Percentiles rank a stretch among this genome's conserved stretches.
phyloP scores from a whole-genome alignment of 2,888 invertebrate species.

The Cryptosula pallasiana region DNA sequence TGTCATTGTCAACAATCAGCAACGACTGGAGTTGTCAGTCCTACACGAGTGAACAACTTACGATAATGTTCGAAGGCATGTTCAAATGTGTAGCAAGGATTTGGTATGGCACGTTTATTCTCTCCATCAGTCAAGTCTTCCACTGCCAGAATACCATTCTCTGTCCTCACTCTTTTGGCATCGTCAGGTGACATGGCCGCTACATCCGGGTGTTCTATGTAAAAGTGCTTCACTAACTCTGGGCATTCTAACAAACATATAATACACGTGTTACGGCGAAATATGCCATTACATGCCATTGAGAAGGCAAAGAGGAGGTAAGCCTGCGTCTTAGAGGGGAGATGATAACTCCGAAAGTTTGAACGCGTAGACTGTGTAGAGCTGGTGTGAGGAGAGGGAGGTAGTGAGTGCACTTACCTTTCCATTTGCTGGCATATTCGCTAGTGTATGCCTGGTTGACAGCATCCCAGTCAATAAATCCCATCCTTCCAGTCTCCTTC shows the following conservation, averaged over 20 bases:
- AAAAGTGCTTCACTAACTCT: constrained; percentile 73
- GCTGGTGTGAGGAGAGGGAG: too few relatives aligned
- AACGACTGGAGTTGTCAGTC: too few relatives aligned
- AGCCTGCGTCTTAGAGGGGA: too few relatives aligned
- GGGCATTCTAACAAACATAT: constrained; percentile 56
- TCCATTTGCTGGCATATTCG: neutral
- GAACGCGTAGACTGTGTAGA: too few relatives aligned
- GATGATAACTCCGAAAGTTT: too few relatives aligned
- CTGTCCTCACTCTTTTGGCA: constrained; percentile 60
- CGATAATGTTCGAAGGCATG: constrained; percentile 75
- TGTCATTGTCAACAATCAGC: too few relatives aligned
- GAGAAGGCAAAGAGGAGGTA: too few relatives aligned
- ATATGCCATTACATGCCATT: too few relatives aligned
- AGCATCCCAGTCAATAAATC: neutral
- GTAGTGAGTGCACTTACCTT: neutral
- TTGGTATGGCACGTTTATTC: constrained; percentile 59
- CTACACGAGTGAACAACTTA: too few relatives aligned
- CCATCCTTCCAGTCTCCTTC: too few relatives aligned
- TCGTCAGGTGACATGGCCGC: constrained; percentile 63
- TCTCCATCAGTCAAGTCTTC: constrained; percentile 41
- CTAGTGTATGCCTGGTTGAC: neutral
- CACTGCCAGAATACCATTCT: constrained; percentile 63
- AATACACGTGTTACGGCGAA: neutral
- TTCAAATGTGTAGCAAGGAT: constrained; percentile 74
- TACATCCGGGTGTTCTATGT: constrained; percentile 70